phyloP scores from a whole-genome alignment of 2,113 vertebrate genomes.

The Psittacara wagleri region DNA sequence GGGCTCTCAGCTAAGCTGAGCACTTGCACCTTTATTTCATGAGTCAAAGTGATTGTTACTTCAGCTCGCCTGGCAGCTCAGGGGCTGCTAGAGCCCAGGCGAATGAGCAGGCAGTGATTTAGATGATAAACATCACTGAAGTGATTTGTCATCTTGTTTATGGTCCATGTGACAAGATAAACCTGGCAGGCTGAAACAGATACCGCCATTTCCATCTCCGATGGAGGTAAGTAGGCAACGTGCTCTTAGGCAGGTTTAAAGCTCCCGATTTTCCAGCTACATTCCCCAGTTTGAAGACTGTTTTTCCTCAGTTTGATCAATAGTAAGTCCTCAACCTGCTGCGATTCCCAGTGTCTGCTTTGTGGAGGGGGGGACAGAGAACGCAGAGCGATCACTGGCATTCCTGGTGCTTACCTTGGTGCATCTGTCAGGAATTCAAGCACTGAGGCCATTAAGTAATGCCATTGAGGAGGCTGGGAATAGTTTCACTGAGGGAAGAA shows the following conservation, averaged over 20 bases:
- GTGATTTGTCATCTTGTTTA: constrained; percentile 40
- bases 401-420: neutral
- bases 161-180: neutral
- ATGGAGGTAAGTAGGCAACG: neutral
- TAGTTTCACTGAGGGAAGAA: neutral
- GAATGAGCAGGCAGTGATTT: constrained; percentile 22
- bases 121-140: constrained; percentile 30
- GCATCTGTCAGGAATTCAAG: neutral
- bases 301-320: neutral
- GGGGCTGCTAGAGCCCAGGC: neutral
- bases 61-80: neutral
- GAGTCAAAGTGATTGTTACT: neutral
- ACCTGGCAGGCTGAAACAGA: constrained; percentile 19
- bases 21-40: neutral
- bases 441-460: neutral
- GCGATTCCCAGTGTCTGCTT: neutral
- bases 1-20: neutral
- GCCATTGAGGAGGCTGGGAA: neutral
- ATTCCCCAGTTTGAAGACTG: neutral
- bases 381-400: rapidly evolving
- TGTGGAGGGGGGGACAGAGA: neutral
- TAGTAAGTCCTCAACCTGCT: neutral
- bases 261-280: neutral
- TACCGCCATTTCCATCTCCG: neutral
- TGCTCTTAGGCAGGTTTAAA: neutral